phyloP scores from a whole-genome alignment of 2,797 vertebrate species.

The Columba guinea region DNA sequence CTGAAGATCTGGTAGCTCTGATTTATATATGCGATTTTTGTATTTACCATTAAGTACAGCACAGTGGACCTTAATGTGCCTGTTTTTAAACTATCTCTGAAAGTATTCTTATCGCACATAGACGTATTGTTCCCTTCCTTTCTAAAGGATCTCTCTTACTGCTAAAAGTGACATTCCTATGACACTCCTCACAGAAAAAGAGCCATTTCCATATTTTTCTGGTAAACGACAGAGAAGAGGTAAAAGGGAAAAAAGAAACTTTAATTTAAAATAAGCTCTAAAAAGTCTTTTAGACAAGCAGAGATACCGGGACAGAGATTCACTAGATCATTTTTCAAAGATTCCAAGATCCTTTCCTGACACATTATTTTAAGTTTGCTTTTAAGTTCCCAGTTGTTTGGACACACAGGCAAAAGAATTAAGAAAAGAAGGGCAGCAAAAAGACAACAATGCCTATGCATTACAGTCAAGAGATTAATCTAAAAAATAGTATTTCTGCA shows the following conservation, averaged over 20 bases:
- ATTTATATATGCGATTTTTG: not conserved
- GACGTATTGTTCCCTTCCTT: not conserved
- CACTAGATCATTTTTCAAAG: not conserved
- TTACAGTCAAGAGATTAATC: not conserved
- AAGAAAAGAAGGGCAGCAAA: not conserved
- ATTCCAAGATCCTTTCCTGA: not conserved
- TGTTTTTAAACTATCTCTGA: not conserved
- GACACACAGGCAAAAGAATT: slow-evolving; percentile 2
- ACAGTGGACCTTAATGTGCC: not conserved
- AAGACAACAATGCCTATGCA: not conserved
- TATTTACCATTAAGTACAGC: not conserved
- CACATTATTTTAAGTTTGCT: not conserved
- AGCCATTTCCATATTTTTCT: not conserved
- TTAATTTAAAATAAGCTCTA: not conserved
- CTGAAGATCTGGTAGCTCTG: not conserved
- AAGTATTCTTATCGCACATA: not conserved
- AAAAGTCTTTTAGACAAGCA: not conserved
- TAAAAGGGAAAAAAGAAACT: not conserved
- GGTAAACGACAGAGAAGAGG: not conserved
- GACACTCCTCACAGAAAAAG: not conserved
- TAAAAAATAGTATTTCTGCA: slow-evolving; percentile 4
- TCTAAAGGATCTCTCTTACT: not conserved
- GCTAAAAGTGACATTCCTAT: not conserved
- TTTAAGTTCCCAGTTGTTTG: slow-evolving; percentile 41
- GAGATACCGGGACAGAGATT: not conserved